Percentiles rank a stretch among this genome's conserved stretches.
Conservation (phyloP, 2,113 vertebrate species). For the Ariopsis seemanni region DNA sequence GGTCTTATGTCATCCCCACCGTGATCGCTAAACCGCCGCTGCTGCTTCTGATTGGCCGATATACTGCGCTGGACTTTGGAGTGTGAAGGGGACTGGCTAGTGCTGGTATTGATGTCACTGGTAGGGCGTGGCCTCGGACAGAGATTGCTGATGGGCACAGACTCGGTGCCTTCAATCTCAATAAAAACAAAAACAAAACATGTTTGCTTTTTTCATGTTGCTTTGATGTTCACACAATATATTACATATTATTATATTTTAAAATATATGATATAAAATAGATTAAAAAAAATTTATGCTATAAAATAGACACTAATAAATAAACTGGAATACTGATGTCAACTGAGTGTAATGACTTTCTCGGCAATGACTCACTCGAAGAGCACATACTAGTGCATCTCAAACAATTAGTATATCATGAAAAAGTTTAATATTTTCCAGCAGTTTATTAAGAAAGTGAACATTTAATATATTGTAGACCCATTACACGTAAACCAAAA, state of each 20-base stretch:
- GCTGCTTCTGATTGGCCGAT: slow-evolving; percentile 97
- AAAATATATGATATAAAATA: neutral
- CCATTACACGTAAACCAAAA: no score
- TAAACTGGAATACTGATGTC: neutral
- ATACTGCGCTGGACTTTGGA: slow-evolving; percentile 94
- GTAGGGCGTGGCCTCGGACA: slow-evolving; percentile 88
- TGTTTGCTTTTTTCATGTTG: neutral
- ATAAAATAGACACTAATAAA: neutral
- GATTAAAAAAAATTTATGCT: neutral
- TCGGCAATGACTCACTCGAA: neutral
- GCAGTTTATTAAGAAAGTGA: no score
- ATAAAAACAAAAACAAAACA: slow-evolving; percentile 5
- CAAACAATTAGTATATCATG: no score
- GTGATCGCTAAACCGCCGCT: slow-evolving; percentile 95
- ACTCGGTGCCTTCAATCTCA: slow-evolving; percentile 91
- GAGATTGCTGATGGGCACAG: slow-evolving; percentile 83
- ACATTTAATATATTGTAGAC: no score
- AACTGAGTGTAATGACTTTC: neutral
- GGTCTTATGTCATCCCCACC: slow-evolving; percentile 81
- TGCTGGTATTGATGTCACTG: slow-evolving; percentile 95
- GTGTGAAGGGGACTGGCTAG: slow-evolving; percentile 88
- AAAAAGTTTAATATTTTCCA: no score
- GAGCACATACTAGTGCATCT: neutral
- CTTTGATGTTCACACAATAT: neutral
- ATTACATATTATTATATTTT: neutral